A percentile compares a stretch with the other conserved stretches of the same genome.
These are phyloP conservation scores for Lasaia peninsularis DNA, from an alignment of 1,140 invertebrate genomes.

Conservation along the genomic window DNA sequence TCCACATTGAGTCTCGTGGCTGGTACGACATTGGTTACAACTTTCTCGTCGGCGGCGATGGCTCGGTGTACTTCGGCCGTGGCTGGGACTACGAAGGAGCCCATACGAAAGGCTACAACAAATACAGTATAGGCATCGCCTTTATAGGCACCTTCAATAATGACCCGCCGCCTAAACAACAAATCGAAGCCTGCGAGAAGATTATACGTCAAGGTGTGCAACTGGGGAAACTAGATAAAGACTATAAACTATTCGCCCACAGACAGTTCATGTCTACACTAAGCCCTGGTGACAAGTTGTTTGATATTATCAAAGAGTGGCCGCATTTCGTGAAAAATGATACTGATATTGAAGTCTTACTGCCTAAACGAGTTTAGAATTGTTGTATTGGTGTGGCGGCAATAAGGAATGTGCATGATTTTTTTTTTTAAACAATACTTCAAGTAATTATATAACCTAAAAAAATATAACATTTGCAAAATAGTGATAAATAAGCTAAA, in stretches of 20 bases:
- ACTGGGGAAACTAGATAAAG: slow-evolving; percentile 65
- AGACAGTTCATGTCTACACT: slow-evolving; percentile 79
- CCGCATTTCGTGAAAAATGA: slow-evolving; percentile 72
- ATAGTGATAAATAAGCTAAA: no score
- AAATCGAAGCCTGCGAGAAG: slow-evolving; percentile 76
- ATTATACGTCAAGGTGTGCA: slow-evolving; percentile 79
- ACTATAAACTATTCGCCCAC: slow-evolving; percentile 81
- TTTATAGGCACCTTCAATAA: slow-evolving; percentile 82
- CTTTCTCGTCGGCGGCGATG: slow-evolving; percentile 87
- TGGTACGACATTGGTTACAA: slow-evolving; percentile 81
- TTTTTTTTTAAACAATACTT: no score
- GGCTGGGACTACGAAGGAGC: slow-evolving; percentile 83
- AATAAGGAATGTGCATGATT: no score
- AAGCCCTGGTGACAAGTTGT: slow-evolving; percentile 81
- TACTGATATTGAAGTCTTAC: slow-evolving; percentile 32
- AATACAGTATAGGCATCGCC: slow-evolving; percentile 80
- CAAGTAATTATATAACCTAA: no score
- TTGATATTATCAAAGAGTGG: slow-evolving; percentile 78
- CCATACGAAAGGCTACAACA: slow-evolving; percentile 82
- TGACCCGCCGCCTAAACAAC: slow-evolving; percentile 64
- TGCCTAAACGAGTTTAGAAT: slow-evolving; percentile 26
- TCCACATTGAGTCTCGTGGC: slow-evolving; percentile 83
- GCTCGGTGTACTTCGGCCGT: slow-evolving; percentile 81
- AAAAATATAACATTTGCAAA: no score
- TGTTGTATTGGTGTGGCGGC: no score